Evolutionary conservation across 2,113 vertebrate species (phyloP).

Genomic region (Uria lomvia): DNA sequence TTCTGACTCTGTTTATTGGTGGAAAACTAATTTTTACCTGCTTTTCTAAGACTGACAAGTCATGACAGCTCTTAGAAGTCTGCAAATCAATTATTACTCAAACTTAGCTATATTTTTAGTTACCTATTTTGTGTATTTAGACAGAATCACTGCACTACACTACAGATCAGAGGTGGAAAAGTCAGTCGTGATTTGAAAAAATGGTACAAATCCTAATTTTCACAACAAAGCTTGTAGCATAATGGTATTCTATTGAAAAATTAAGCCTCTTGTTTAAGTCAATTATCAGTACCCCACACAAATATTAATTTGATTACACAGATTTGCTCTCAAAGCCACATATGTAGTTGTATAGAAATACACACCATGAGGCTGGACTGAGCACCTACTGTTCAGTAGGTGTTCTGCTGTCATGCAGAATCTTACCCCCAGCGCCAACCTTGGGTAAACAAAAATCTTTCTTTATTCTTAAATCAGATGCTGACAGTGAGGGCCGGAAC

Average conservation of each 20-base stretch:
- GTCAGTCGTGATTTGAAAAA: conserved; percentile 51
- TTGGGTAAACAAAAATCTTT: not conserved
- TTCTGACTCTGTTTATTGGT: conserved; percentile 66
- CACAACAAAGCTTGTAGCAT: conserved; percentile 47
- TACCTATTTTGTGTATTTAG: conserved; percentile 55
- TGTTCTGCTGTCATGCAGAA: not conserved
- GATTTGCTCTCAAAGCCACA: not conserved
- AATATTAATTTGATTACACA: conserved; percentile 39
- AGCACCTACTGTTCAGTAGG: not conserved
- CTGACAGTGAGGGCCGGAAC: not conserved
- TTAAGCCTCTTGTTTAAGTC: conserved; percentile 26
- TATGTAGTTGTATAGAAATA: conserved; percentile 22
- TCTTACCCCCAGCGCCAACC: not conserved
- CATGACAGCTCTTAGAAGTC: conserved; percentile 72
- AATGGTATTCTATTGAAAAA: conserved; percentile 51
- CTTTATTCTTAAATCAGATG: not conserved
- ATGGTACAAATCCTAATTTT: conserved; percentile 55
- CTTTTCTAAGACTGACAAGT: conserved; percentile 70
- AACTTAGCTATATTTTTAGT: conserved; percentile 71
- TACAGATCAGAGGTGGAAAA: conserved; percentile 47
- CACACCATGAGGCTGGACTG: not conserved
- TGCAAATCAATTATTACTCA: conserved; percentile 74
- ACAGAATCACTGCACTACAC: conserved; percentile 60
- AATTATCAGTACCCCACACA: conserved; percentile 14
- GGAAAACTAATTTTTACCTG: conserved; percentile 76